Percentiles rank a stretch among this genome's conserved stretches.
Evolutionary conservation across 2,888 invertebrate genomes (phyloP).

Genomic region (Aricia artaxerxes): DNA sequence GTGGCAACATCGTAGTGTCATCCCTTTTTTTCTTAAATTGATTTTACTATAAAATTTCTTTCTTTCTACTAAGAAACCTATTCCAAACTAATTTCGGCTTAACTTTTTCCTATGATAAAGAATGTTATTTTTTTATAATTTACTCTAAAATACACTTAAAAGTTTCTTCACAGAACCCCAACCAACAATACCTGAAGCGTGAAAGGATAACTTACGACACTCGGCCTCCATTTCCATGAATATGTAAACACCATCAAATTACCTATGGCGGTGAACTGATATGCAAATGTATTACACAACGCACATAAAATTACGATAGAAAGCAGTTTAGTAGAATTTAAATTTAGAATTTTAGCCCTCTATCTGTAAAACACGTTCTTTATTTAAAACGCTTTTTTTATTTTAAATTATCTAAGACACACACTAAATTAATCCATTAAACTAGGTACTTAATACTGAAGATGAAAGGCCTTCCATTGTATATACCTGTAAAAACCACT

Average conservation of each 20-base stretch:
- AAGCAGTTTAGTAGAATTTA: background rate
- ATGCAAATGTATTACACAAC: slow-evolving; percentile 7
- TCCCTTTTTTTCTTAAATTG: no score
- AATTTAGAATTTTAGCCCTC: background rate
- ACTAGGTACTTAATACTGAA: no score
- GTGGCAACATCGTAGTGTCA: no score
- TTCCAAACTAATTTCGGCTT: no score
- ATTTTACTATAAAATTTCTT: no score
- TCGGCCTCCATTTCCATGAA: slow-evolving; percentile 9
- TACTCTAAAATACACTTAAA: no score
- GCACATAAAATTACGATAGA: background rate
- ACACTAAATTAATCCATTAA: no score
- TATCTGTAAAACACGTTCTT: background rate
- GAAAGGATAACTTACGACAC: slow-evolving; percentile 24
- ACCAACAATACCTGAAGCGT: slow-evolving; percentile 8
- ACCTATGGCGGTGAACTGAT: background rate
- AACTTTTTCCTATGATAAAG: no score
- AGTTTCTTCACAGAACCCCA: background rate
- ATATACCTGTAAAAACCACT: no score
- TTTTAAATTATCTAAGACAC: background rate
- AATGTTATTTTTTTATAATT: no score
- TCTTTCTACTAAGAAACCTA: no score
- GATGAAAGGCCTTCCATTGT: no score
- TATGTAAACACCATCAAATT: slow-evolving; percentile 24
- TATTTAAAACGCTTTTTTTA: background rate